Percentiles rank a stretch among this genome's conserved stretches.
Evolutionary conservation across 2,113 vertebrate species (phyloP).

Genomic region (Etheostoma spectabile): DNA sequence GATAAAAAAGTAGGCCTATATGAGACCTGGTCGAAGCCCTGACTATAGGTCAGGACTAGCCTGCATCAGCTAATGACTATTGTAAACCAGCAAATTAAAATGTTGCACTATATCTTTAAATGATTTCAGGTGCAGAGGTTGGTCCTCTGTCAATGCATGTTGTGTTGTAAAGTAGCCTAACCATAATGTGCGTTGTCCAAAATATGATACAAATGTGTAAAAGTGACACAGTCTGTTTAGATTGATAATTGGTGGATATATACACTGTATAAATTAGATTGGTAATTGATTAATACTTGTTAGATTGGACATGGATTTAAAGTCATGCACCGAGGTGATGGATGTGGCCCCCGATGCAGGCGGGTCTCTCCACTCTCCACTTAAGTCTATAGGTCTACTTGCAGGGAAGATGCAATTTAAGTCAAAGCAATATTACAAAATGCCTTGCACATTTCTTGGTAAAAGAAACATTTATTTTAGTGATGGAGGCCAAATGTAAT

Average conservation of each 20-base stretch:
- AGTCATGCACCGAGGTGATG: too few species aligned
- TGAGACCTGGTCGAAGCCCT: neutral
- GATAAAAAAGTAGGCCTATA: neutral
- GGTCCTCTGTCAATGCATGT: neutral
- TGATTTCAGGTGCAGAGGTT: neutral
- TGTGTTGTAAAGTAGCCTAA: neutral
- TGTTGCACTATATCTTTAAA: neutral
- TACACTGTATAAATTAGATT: neutral
- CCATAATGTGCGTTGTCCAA: neutral
- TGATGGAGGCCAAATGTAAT: neutral
- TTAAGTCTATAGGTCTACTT: neutral
- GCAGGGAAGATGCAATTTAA: neutral
- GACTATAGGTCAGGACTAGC: neutral
- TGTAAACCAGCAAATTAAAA: neutral
- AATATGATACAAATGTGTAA: neutral
- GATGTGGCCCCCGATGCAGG: neutral
- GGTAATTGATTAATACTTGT: neutral
- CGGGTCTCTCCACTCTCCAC: neutral
- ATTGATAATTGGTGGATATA: neutral
- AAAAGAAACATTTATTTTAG: neutral
- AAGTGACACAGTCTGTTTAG: neutral
- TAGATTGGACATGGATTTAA: conserved; percentile 1
- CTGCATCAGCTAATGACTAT: neutral
- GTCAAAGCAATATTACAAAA: neutral
- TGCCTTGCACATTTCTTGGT: neutral